Evolutionary conservation across 2,888 invertebrate species (phyloP).

Genomic region (Nomada flava): DNA sequence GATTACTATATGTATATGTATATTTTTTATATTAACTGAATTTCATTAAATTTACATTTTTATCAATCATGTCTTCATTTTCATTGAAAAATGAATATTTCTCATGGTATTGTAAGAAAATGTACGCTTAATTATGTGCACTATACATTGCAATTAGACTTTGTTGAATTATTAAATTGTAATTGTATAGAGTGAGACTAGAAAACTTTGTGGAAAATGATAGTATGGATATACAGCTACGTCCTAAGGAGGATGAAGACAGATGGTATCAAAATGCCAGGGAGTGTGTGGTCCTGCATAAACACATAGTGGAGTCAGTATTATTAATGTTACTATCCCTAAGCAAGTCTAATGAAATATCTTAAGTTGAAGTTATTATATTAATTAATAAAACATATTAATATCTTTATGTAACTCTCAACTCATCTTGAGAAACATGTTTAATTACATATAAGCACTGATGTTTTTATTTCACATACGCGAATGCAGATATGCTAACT

Average conservation of each 20-base stretch:
- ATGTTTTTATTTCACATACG: not conserved
- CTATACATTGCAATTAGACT: not conserved
- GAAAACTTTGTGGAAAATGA: conserved; percentile 60
- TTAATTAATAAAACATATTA: too few relatives aligned
- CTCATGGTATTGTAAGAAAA: too few relatives aligned
- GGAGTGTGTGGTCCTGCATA: conserved; percentile 66
- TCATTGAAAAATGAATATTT: too few relatives aligned
- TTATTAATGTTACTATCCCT: not conserved
- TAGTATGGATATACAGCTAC: conserved; percentile 52
- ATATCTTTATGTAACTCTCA: not conserved
- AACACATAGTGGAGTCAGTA: conserved; percentile 60
- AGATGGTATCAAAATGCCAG: conserved; percentile 58
- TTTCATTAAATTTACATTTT: too few relatives aligned
- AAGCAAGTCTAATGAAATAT: too few relatives aligned
- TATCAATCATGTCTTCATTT: too few relatives aligned
- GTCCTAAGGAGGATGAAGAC: conserved; percentile 54
- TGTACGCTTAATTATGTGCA: too few relatives aligned
- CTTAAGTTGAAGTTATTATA: too few relatives aligned
- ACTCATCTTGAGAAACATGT: not conserved
- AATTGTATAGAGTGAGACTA: conserved; percentile 66
- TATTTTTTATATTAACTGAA: too few relatives aligned
- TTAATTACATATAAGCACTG: not conserved
- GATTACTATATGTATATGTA: too few relatives aligned
- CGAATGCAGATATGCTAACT: conserved; percentile 62
- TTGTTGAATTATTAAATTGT: not conserved